These are phyloP conservation scores for Netelia virgata DNA, from an alignment of 2,888 invertebrate species.

Conservation along the genomic window DNA sequence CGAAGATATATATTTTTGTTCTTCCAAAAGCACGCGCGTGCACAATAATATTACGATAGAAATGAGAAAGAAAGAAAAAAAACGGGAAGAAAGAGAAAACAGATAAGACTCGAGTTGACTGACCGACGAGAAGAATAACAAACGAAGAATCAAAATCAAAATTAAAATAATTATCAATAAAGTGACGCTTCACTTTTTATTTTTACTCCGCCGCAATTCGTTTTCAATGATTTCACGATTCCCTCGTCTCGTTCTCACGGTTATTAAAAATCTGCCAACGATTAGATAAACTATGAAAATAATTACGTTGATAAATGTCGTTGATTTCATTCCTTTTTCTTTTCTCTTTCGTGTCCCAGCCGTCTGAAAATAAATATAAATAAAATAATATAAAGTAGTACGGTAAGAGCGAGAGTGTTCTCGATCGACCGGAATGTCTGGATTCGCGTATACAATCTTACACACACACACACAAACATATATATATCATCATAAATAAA, in stretches of 20 bases:
- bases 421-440: conserved; percentile 69
- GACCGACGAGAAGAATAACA: conserved; percentile 17
- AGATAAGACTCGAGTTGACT: conserved; percentile 18
- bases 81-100: neutral
- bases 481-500: no score
- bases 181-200: neutral
- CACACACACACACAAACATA: no score
- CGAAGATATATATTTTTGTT: no score
- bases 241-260: conserved; percentile 18
- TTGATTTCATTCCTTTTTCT: neutral
- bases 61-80: conserved; percentile 16
- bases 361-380: neutral
- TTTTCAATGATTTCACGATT: neutral
- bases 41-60: no score
- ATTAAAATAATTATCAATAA: neutral
- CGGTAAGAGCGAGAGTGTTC: conserved; percentile 13
- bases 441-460: conserved; percentile 10
- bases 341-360: neutral
- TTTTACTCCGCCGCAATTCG: neutral
- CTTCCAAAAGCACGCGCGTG: no score
- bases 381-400: neutral
- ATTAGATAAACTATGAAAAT: neutral
- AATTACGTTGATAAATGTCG: neutral
- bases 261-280: conserved; percentile 6
- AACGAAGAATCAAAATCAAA: neutral